A percentile compares a stretch with the other conserved stretches of the same genome.
These are phyloP conservation scores for Diadumene lineata DNA, from an alignment of 92 coral and sea anemone species.

Conservation along the genomic window DNA sequence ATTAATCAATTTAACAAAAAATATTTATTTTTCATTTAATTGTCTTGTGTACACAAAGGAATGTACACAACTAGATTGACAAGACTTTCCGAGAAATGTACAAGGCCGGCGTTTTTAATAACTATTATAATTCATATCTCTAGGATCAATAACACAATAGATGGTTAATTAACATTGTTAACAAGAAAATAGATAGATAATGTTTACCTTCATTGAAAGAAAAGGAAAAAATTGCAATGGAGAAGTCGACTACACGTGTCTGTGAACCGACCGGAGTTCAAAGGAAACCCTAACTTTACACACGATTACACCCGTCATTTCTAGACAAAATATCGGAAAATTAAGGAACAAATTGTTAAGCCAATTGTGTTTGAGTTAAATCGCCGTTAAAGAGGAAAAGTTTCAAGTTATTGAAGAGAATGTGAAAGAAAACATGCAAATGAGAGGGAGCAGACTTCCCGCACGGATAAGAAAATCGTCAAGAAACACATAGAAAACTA, in stretches of 20 bases:
- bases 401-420: neutral
- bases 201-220: too few species aligned
- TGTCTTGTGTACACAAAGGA: neutral
- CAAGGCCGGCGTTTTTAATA: neutral
- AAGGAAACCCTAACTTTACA: neutral
- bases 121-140: neutral
- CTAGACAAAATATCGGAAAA: neutral
- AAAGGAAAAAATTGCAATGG: neutral
- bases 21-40: neutral
- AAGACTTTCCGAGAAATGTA: neutral
- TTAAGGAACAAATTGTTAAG: neutral
- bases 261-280: neutral
- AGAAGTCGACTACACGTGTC: neutral
- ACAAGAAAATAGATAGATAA: too few species aligned
- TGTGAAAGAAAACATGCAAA: constrained; percentile 3
- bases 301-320: neutral
- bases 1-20: neutral
- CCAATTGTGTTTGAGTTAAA: neutral
- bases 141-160: neutral
- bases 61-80: neutral
- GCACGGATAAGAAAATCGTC: neutral
- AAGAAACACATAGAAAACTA: neutral
- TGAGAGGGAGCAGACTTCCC: neutral
- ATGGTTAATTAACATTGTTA: neutral
- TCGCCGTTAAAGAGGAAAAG: neutral